Base-by-base conservation (phyloP, 2,888 invertebrate genomes). In the Melanargia galathea region DNA sequence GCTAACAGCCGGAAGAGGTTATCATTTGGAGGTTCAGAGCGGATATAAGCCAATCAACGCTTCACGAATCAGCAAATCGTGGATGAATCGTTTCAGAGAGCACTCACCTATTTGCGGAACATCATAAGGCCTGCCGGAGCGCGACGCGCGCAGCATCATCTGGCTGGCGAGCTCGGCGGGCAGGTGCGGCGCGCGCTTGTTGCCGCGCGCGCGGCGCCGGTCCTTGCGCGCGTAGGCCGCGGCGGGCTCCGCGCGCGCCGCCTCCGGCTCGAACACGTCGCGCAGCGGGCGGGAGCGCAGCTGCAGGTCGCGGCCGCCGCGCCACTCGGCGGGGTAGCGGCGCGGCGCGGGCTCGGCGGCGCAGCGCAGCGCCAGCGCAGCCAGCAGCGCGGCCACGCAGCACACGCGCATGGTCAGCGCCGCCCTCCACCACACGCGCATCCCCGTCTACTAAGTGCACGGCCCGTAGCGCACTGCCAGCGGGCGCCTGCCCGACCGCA, bases 101-200 rank as follows among this genome's bases (percentile, higher is more conserved):
- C n/a, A 60, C 94, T 93, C 79, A 96, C 96, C 96, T 80, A 96
- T 96, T 92, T 96, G 96, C 73, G 96, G 96, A 71, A 96, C 96
- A 88, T 96, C 96, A 87, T 96, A 96, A 77, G 95, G 94, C 76
- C 95, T 92, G 81, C 94, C 94, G 71, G 95, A 95, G 73, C 96
- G 93, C 66, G 95, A 93, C 64, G 95, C 94, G 74, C 96, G 93
- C 78, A 95, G 88, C 95, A 96, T 95, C 87, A 96, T 93, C 84
- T 96, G 96, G 78, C 93, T 95, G 57, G 94, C 94, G 75, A 94
- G 92, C 75, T 93, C 93, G 61, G 92, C 88, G 70, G 93, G 92
- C 63, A 92, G 77, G 70, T 84, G 84, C 43, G 83, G 84, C 20
- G 82, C 74, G 66, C 91, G 84, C 73, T 90, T 91, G 70, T 84